A percentile compares a stretch with the other conserved stretches of the same genome.
Conservation (phyloP, 2,113 vertebrate genomes). For the Solea senegalensis region DNA sequence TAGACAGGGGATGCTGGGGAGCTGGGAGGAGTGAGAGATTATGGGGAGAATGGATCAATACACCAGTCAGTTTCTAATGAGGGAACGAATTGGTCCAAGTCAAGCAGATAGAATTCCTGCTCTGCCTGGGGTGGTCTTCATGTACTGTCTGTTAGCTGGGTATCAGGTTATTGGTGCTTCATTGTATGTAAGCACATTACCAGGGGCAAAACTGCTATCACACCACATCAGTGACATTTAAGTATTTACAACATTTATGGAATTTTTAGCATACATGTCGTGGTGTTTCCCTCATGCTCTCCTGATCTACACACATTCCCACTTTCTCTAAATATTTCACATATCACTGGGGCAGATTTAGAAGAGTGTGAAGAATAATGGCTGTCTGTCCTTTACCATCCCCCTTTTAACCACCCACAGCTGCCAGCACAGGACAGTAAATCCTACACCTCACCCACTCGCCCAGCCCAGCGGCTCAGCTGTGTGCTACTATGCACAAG, state of each 20-base stretch:
- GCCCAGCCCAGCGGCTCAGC: conserved; percentile 45
- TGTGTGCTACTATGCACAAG: conserved; percentile 48
- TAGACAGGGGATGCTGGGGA: conserved; percentile 46
- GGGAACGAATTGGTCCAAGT: conserved; percentile 77
- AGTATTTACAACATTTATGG: conserved; percentile 38
- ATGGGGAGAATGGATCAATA: conserved; percentile 79
- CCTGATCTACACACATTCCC: conserved; percentile 47
- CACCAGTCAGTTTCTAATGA: conserved; percentile 77
- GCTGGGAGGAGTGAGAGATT: conserved; percentile 64
- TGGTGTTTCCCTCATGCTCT: conserved; percentile 22
- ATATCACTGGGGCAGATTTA: conserved; percentile 63
- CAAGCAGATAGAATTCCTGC: conserved; percentile 76
- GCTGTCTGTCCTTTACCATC: conserved; percentile 65
- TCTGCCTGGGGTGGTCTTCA: conserved; percentile 58
- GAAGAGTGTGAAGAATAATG: conserved; percentile 66
- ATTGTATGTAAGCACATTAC: conserved; percentile 44
- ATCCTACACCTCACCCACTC: conserved; percentile 71
- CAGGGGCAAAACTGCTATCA: conserved; percentile 10
- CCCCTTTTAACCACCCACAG: conserved; percentile 73
- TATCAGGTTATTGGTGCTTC: neutral
- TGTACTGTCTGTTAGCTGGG: conserved; percentile 35
- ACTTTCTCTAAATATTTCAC: conserved; percentile 65
- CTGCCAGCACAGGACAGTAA: conserved; percentile 77
- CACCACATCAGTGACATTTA: conserved; percentile 3
- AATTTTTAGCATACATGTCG: conserved; percentile 24